These are phyloP conservation scores for Hirtodrosophila confusa DNA, from an alignment of 2,888 invertebrate genomes.

Conservation along the genomic window DNA sequence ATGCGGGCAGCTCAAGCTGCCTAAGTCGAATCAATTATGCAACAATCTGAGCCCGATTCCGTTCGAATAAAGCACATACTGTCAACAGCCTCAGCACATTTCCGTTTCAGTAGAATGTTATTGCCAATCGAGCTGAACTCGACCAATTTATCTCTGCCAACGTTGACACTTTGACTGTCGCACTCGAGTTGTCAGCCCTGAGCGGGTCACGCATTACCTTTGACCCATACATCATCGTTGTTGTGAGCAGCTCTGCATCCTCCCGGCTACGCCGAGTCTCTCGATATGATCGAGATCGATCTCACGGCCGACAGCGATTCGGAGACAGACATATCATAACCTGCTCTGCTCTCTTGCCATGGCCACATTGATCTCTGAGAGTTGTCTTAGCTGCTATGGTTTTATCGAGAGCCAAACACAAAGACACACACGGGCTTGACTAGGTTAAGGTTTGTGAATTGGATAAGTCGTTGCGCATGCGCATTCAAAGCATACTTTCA, in stretches of 20 bases:
- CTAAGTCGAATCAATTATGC: conserved; percentile 39
- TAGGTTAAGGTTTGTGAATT: conserved; percentile 3
- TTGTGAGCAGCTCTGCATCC: conserved; percentile 5
- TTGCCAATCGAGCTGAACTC: conserved; percentile 25
- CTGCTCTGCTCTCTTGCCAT: too few relatives aligned
- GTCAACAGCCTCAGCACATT: conserved; percentile 48
- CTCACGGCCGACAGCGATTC: too few relatives aligned
- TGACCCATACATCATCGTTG: conserved; percentile 23
- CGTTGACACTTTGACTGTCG: conserved; percentile 48
- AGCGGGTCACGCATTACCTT: conserved; percentile 18
- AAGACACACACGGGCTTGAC: not conserved
- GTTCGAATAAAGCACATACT: conserved; percentile 34
- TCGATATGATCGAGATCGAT: not conserved
- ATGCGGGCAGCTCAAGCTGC: conserved; percentile 17
- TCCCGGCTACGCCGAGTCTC: not conserved
- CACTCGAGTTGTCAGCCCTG: conserved; percentile 29
- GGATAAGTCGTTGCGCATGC: not conserved
- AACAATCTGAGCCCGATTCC: conserved; percentile 17
- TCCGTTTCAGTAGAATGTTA: conserved; percentile 58
- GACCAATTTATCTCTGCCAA: conserved; percentile 66
- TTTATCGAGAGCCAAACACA: not conserved
- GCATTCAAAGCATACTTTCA: conserved; percentile 17
- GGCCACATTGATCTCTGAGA: not conserved
- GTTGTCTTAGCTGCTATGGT: not conserved
- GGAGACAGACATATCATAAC: too few relatives aligned